Evolutionary conservation across 2,113 vertebrate genomes (phyloP), one percentile per base, ranked within the genome.

Genomic region (Circaetus gallicus): DNA sequence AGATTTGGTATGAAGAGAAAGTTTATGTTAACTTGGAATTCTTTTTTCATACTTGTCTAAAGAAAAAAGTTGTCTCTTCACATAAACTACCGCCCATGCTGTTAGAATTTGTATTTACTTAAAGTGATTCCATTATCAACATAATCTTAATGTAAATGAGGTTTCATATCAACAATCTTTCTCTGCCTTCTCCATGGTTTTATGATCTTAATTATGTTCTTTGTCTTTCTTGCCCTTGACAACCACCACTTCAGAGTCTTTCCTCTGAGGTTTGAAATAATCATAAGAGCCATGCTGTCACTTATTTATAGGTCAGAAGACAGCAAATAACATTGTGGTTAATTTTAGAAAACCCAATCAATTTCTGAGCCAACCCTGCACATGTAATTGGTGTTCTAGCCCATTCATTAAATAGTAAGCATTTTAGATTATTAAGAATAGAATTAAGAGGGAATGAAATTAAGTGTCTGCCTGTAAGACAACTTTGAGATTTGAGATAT

Each of bases 141-240:
- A 85, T 36, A 38, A 78, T 58, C 62, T 56, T 50, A 53, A 72
- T 26, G 20, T 43, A 82, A 85, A 77, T 58, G 63, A 85, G 16
- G 45, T 69, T 88, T 83, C 83, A 2, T 66, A 71, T 58, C 69
- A 94, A 67, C 50, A 45, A 11, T 72, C 73, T 79, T 62, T 31
- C 71, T 59, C 50, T 72, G 70, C 47, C 28, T 80, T 59, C 78
- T 86, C 86, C 32, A 20, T 26, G 42, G 74, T 70, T 91, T 82
- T 94, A 63, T 62, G 63, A 69, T 77, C 62, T 80, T 91, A 86
- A 92, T 88, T 90, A 85, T 8, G 22, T 47, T 73, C 82, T 62
- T 73, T 63, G 52, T 89, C 82, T 94, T 88, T 61, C 83, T 49
- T 91, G 77, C 80, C 83, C 95, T 93, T 96, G 92, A 93, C 94